Evolutionary conservation across 2,888 invertebrate species (phyloP), one percentile per base, ranked within the genome.

Genomic region (Drosophila greeni): DNA sequence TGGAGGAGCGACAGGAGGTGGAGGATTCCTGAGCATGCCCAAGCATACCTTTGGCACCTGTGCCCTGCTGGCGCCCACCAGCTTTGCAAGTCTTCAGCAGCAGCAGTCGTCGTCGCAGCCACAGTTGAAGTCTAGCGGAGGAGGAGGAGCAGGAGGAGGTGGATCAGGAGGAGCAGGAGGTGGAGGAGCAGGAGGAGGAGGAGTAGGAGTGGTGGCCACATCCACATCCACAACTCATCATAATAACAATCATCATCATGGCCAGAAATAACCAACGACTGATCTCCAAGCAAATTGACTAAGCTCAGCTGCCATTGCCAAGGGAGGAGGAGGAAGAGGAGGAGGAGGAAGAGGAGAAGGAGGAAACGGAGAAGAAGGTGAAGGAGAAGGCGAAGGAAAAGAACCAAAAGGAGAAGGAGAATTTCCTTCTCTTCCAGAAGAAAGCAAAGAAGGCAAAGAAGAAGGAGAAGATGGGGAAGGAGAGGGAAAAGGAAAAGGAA

Each of bases 41-140:
- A 87, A 86, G 65, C 88, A 88, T 66, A 88, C 88, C 5, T 88
- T 88, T 55, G 88, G 88, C 34, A 87, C 88, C 16, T 88, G 88
- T 58, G 87, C 87, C 1, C 67, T 88, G 23, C 64, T 86, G 45
- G 83, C 88, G 47, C 86, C 86, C 31, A 85, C 87, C n/a, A 86
- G 73, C 43, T 85, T 77, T 62, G 84, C 71, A 52, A 72, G 53
- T 23, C 67, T 81, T 9, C 75, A 79, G 16, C 76, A 73, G 43
- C 73, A 58, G 14, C 18, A 29, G 29, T 29, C 45, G 14, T 8
- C 29, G 8, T 3, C 26, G 8, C 68, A 66, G 33, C 73, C 49
- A 3, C 42, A 34, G 23, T 51, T 53, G 16, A 53, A 58, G 51
- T 40, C 66, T 12, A 43, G 26, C 16, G 20, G 33, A 12, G 53